Base-by-base conservation (phyloP, 2,113 vertebrate genomes). In the Cinclus mexicanus region DNA sequence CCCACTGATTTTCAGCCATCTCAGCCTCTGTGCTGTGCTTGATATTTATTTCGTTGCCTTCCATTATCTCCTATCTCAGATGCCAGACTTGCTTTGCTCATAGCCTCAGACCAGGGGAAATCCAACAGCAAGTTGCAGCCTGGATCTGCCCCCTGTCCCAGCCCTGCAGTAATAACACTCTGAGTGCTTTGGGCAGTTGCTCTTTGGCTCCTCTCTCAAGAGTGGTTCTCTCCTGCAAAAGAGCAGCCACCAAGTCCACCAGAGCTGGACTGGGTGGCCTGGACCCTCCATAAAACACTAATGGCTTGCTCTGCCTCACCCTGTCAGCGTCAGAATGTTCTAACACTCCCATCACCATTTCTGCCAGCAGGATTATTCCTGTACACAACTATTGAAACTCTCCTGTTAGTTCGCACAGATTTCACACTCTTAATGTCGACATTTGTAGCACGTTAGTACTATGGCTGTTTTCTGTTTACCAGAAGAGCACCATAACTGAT, bases 301-400 rank as follows among this genome's bases (percentile, higher is more conserved):
- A 3, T 21, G 68, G 14, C 39, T 81, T 17, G 31, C 29, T 69
- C 68, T 55, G 68, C 37, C 0, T 4, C 69, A 56, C 24, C 12
- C 55, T 0, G 0, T 11, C 68, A 14, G n/a, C 0, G 0, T 42
- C 0, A 0, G 55, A 57, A 41, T 1, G 4, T 42, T 83, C 50
- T 77, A 20, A n/a, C 35, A 47, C 3, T 2, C 39, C 37, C 37
- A 50, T 42, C 67, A 10, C 31, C 2, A 3, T 28, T 46, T 25
- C 61, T 0, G 0, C 28, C 7, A 10, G 46, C 19, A 44, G 9
- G 9, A 9, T 7, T 42, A 35, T 14, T 75, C 35, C 67, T 37
- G 0, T 3, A 18, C 28, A 60, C 33, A 70, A 10, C 13, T 76
- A 26, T 0, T 44, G 59, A 83, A 79, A 60, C 2, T 1, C 69